These are phyloP conservation scores for Hucho hucho DNA, from an alignment of 2,113 vertebrate genomes.

Conservation along the genomic window DNA sequence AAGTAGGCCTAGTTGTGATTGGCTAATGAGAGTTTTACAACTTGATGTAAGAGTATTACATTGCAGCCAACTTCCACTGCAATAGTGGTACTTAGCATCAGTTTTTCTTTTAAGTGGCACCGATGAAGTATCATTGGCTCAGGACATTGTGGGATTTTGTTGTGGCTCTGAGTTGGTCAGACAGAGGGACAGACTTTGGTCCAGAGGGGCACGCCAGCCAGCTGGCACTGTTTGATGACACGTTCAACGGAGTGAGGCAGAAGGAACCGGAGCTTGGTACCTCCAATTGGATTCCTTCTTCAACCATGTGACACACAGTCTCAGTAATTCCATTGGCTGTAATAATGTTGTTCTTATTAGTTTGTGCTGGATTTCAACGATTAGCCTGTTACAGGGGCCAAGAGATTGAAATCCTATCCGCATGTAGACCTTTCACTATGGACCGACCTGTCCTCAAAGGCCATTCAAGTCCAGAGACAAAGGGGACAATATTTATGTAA, in stretches of 20 bases:
- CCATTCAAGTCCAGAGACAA: background rate
- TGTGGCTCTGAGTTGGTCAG: constrained; percentile 22
- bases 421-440: background rate
- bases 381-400: background rate
- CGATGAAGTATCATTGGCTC: constrained; percentile 29
- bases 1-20: background rate
- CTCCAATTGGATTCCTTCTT: constrained; percentile 17
- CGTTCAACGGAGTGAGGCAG: constrained; percentile 22
- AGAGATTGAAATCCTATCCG: constrained; percentile 2
- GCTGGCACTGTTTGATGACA: constrained; percentile 42
- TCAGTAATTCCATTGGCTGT: constrained; percentile 16
- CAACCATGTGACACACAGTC: constrained; percentile 12
- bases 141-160: constrained; percentile 35
- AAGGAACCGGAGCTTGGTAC: constrained; percentile 39
- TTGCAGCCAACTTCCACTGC: background rate
- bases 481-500: background rate
- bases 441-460: background rate
- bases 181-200: constrained; percentile 16
- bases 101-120: background rate
- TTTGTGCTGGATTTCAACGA: background rate
- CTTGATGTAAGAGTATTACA: background rate
- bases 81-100: background rate
- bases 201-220: constrained; percentile 36
- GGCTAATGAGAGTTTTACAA: background rate
- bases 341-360: constrained; percentile 12